Evolutionary conservation across 2,797 vertebrate species (phyloP), one percentile per base, ranked within the genome.

Genomic region (Mallotus villosus): DNA sequence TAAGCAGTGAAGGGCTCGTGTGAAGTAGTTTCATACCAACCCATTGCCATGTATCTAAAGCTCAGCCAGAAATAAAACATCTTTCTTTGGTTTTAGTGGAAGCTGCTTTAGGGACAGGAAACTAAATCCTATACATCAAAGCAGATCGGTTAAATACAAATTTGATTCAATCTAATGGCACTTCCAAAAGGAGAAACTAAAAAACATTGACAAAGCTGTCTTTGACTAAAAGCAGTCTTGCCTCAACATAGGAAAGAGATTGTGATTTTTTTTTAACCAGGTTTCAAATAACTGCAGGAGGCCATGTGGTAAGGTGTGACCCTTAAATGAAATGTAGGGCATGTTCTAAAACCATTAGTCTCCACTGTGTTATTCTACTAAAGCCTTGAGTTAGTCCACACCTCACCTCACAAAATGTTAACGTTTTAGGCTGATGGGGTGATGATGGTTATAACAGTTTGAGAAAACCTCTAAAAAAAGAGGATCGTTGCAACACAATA

Each of bases 271-370:
- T 25, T 25, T 25, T 25, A 1, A 25, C 25, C 64, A 22, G 2
- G 63, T 64, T 74, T 78, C 25, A 71, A 71, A 63, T 78, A 25
- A 32, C 37, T 37, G n/a, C 70, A 81, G 73, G 71, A 71, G 21
- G 24, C 73, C 82, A 86, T 75, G 85, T 87, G 86, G 71, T 68
- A 17, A 83, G 79, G 80, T 84, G 82, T 82, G 74, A 84, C 71
- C 46, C 63, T 68, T 12, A 63, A 59, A 58, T 72, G 67, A 67
- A 71, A 68, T 22, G 59, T n/a, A 53, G 21, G 73, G 7, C 75
- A 78, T 71, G 72, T 73, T 81, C 82, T 78, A 69, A 84, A 90
- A 72, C 46, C 74, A 85, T 88, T 90, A 89, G 74, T 72, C 72
- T 77, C 64, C 51, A 59, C 70, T 57, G 57, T 72, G 65, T 74